Percentiles rank a stretch among this genome's conserved stretches.
phyloP scores from a whole-genome alignment of 2,888 invertebrate species.

The Ochlodes sylvanus region DNA sequence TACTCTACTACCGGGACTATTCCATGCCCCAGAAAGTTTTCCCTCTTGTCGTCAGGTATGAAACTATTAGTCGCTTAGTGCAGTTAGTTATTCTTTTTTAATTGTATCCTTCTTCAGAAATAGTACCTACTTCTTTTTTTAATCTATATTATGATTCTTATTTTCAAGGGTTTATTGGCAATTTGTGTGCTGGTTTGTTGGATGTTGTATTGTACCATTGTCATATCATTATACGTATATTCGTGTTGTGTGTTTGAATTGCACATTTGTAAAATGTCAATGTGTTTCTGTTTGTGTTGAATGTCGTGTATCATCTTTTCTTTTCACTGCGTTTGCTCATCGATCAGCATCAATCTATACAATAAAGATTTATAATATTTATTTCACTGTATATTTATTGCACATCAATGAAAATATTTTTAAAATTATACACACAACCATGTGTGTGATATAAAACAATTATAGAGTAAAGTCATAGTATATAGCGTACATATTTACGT shows the following conservation, averaged over 20 bases:
- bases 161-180: conserved; percentile 17
- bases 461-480: no score
- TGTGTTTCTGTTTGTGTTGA: background rate
- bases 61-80: conserved; percentile 18
- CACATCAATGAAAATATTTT: background rate
- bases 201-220: background rate
- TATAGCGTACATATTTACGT: background rate
- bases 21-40: conserved; percentile 87
- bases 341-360: conserved; percentile 5
- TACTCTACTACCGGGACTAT: conserved; percentile 90
- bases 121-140: no score
- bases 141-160: background rate
- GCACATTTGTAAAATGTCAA: background rate
- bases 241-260: background rate
- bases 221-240: background rate
- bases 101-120: conserved; percentile 2
- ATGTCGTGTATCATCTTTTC: background rate
- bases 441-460: conserved; percentile 20
- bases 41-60: conserved; percentile 91
- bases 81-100: background rate
- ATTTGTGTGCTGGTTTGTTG: background rate
- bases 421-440: background rate
- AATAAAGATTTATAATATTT: background rate
- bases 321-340: background rate
- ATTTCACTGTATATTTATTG: conserved; percentile 3